Conservation (phyloP, 2,797 vertebrate genomes). For the Oreonectes daqikongensis region DNA sequence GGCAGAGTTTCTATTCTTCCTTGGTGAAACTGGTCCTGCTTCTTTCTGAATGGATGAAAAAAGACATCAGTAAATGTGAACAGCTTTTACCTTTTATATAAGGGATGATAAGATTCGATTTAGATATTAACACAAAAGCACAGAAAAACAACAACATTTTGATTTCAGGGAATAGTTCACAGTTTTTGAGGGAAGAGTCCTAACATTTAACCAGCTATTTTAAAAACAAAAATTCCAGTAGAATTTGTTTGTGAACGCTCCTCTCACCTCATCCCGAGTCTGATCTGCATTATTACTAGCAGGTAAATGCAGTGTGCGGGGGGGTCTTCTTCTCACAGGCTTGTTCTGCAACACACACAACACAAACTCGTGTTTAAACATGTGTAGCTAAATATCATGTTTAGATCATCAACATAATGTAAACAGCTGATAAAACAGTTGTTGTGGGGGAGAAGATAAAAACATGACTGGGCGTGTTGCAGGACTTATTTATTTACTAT, state of each 20-base stretch:
- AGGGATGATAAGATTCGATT: neutral
- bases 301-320: constrained; percentile 63
- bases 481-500: too few relatives aligned
- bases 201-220: too few relatives aligned
- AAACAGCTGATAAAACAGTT: neutral
- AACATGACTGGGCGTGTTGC: neutral
- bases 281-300: constrained; percentile 32
- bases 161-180: too few relatives aligned
- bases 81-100: neutral
- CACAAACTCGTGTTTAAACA: constrained; percentile 6
- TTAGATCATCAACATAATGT: neutral
- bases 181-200: too few relatives aligned
- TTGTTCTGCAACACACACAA: constrained; percentile 64
- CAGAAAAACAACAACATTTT: too few relatives aligned
- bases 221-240: too few relatives aligned
- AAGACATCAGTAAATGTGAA: constrained; percentile 4
- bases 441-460: neutral
- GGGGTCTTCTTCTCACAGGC: constrained; percentile 69
- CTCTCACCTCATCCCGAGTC: constrained; percentile 63
- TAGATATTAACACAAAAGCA: too few relatives aligned
- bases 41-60: constrained; percentile 47
- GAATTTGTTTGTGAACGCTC: neutral
- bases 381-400: neutral
- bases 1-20: constrained; percentile 74
- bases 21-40: constrained; percentile 55